These are phyloP conservation scores for Pherbina coryleti DNA, from an alignment of 2,888 invertebrate species.

Conservation along the genomic window DNA sequence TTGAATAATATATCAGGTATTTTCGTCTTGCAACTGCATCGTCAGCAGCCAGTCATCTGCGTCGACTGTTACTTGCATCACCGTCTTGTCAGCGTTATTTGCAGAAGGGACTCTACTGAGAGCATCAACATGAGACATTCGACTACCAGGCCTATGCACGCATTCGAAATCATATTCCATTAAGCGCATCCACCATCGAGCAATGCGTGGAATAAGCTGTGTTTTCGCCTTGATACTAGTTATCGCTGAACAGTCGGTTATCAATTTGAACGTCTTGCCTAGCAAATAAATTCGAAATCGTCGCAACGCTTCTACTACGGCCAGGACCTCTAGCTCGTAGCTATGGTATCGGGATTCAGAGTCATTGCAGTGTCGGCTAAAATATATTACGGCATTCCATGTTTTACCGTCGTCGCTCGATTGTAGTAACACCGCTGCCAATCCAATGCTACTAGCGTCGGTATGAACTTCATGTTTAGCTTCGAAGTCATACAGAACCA, in stretches of 20 bases:
- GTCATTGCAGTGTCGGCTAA: constrained; percentile 41
- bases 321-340: constrained; percentile 39
- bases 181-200: not conserved
- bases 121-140: too few species aligned
- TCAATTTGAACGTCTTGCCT: constrained; percentile 42
- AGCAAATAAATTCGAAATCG: constrained; percentile 47
- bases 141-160: not conserved
- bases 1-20: not conserved
- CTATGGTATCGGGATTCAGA: constrained; percentile 48
- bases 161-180: constrained; percentile 8
- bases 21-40: constrained; percentile 34
- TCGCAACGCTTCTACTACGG: constrained; percentile 31
- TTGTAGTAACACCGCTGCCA: not conserved
- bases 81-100: not conserved
- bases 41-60: constrained; percentile 21
- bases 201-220: not conserved
- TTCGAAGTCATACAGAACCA: not conserved
- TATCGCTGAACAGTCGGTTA: constrained; percentile 23
- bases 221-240: not conserved
- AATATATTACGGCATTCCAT: constrained; percentile 40
- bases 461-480: too few species aligned
- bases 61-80: constrained; percentile 29
- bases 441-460: not conserved
- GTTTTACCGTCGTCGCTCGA: not conserved
- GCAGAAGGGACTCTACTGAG: too few species aligned